These are phyloP conservation scores for Eupristina koningsbergeri DNA, from an alignment of 1,140 invertebrate genomes.

Conservation along the genomic window DNA sequence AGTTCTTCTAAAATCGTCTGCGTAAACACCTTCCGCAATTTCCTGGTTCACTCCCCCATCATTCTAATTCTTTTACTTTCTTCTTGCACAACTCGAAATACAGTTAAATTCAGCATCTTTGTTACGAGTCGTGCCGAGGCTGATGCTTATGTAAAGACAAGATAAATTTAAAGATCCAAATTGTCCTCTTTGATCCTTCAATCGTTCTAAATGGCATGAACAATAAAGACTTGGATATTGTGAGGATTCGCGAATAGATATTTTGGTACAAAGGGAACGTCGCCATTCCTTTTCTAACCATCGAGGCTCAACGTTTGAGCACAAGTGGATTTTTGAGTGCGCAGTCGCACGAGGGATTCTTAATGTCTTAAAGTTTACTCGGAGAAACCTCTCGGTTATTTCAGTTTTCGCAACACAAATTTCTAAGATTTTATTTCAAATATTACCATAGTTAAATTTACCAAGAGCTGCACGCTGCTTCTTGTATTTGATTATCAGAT, in stretches of 20 bases:
- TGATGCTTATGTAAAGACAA: not conserved
- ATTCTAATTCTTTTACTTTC: not conserved
- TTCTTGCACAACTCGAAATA: constrained; percentile 6
- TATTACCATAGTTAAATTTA: not conserved
- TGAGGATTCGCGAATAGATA: not conserved
- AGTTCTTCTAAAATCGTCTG: constrained; percentile 14
- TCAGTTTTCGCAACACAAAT: not conserved
- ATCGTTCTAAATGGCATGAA: constrained; percentile 15
- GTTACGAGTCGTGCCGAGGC: not conserved
- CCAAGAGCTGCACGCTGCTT: not conserved
- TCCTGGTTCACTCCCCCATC: constrained; percentile 32
- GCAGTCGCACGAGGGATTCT: not conserved
- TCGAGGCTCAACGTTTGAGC: not conserved
- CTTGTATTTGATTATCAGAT: not conserved
- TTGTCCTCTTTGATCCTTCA: not conserved
- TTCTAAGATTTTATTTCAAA: not conserved
- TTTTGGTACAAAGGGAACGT: not conserved
- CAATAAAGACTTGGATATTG: not conserved
- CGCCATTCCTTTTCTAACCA: not conserved
- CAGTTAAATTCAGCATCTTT: constrained; percentile 40
- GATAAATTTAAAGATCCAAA: not conserved
- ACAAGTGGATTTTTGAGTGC: not conserved
- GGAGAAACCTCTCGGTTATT: not conserved
- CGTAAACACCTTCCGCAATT: constrained; percentile 52
- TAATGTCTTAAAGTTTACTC: not conserved